Conservation (phyloP, 2,888 invertebrate species). For the Brachycybe producta region DNA sequence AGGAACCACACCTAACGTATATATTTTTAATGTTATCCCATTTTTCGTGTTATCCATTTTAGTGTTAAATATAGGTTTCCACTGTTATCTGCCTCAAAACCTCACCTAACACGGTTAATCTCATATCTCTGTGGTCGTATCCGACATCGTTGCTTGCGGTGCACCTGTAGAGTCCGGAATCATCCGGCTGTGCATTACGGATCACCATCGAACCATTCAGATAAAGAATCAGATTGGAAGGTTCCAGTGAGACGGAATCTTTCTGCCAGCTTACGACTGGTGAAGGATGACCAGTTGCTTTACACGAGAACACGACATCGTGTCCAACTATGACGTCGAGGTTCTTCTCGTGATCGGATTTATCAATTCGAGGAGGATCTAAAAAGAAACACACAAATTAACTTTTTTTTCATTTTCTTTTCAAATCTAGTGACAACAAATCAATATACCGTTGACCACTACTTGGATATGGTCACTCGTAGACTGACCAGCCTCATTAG, state of each 20-base stretch:
- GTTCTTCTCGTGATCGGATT: too few relatives aligned
- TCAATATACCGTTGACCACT: too few relatives aligned
- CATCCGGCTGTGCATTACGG: neutral
- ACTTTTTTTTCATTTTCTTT: too few relatives aligned
- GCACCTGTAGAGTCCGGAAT: slow-evolving; percentile 41
- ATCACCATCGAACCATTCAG: neutral
- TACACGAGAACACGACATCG: slow-evolving; percentile 28
- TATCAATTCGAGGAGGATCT: slow-evolving; percentile 2
- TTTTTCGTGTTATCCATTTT: too few relatives aligned
- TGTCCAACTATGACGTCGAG: slow-evolving; percentile 28
- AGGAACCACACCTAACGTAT: too few relatives aligned
- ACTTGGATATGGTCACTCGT: slow-evolving; percentile 1
- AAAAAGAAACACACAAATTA: neutral
- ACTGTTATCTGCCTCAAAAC: too few relatives aligned
- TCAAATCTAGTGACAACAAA: too few relatives aligned
- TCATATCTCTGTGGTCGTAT: slow-evolving; percentile 39
- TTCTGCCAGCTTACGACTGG: slow-evolving; percentile 27
- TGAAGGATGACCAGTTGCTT: slow-evolving; percentile 30
- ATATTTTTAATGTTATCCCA: too few relatives aligned
- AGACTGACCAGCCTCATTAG: slow-evolving; percentile 36
- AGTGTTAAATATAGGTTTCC: too few relatives aligned
- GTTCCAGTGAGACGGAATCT: slow-evolving; percentile 5
- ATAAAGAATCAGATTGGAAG: neutral
- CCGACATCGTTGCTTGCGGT: slow-evolving; percentile 44
- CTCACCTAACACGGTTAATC: slow-evolving; percentile 45